Percentiles rank a stretch among this genome's conserved stretches.
Evolutionary conservation across 2,888 invertebrate species (phyloP).

Genomic region (Drosophila helvetica): DNA sequence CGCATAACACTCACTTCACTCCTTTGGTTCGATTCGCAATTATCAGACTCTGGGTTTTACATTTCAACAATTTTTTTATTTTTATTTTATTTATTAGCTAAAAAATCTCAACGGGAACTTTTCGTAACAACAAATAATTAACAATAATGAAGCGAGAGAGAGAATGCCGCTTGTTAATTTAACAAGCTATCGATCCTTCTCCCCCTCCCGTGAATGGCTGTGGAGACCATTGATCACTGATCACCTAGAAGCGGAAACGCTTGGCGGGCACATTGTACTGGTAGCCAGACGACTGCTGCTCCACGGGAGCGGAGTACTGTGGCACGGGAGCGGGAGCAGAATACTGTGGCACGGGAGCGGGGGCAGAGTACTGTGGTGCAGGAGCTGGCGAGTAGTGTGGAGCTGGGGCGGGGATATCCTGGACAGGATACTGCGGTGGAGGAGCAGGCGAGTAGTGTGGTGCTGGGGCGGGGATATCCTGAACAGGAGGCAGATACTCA

Average conservation of each 20-base stretch:
- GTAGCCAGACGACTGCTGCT: constrained; percentile 50
- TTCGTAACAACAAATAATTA: constrained; percentile 75
- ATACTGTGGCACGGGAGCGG: constrained; percentile 35
- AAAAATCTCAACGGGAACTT: constrained; percentile 72
- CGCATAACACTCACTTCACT: constrained; percentile 1
- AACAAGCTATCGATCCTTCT: constrained; percentile 48
- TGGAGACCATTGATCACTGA: constrained; percentile 9
- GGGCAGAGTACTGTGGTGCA: constrained; percentile 40
- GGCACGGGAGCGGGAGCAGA: constrained; percentile 46
- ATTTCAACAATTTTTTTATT: constrained; percentile 31
- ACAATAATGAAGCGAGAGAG: constrained; percentile 55
- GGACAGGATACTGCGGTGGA: constrained; percentile 40
- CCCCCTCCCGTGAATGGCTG: constrained; percentile 30
- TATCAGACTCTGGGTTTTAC: constrained; percentile 23
- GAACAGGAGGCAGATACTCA: neutral
- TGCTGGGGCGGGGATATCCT: constrained; percentile 29
- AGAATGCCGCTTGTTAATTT: constrained; percentile 66
- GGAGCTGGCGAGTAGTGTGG: constrained; percentile 28
- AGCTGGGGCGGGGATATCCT: constrained; percentile 4
- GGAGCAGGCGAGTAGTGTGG: constrained; percentile 51
- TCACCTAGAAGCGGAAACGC: constrained; percentile 71
- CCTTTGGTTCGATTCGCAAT: constrained; percentile 10
- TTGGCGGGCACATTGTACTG: constrained; percentile 72
- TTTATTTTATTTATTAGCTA: constrained; percentile 64
- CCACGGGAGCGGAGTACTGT: constrained; percentile 34